Conservation (phyloP, 2,888 invertebrate genomes). For the Antheraea yamamai region DNA sequence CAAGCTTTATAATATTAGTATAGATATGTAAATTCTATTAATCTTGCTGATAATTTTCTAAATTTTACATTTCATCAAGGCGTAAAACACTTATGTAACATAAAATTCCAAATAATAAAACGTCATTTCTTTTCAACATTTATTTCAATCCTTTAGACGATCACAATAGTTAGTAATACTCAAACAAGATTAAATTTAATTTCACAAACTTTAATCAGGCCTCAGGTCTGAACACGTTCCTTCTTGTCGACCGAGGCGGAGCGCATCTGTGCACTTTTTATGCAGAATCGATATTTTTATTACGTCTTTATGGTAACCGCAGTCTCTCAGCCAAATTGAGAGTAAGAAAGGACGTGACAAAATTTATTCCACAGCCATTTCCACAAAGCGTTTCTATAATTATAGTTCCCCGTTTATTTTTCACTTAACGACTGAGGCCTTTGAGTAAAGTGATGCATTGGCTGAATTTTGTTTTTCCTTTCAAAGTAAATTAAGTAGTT, state of each 20-base stretch:
- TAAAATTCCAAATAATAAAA: background rate
- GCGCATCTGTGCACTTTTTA: conserved; percentile 54
- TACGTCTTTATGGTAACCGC: conserved; percentile 55
- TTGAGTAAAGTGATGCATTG: conserved; percentile 24
- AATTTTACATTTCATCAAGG: no score
- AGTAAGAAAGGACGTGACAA: conserved; percentile 55
- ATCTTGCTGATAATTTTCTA: no score
- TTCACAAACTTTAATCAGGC: conserved; percentile 32
- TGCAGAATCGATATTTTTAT: conserved; percentile 67
- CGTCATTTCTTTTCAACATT: background rate
- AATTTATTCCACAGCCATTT: conserved; percentile 48
- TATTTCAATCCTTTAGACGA: background rate
- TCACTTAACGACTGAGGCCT: conserved; percentile 50
- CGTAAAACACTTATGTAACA: background rate
- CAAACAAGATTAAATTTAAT: conserved; percentile 32
- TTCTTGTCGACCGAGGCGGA: conserved; percentile 35
- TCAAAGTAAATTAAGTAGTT: background rate
- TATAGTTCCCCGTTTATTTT: conserved; percentile 53
- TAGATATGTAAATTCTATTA: no score
- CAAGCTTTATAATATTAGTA: no score
- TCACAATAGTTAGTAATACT: background rate
- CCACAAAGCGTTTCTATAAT: conserved; percentile 64
- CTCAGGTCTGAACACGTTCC: conserved; percentile 28
- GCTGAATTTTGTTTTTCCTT: background rate
- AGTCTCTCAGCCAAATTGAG: conserved; percentile 59